A percentile compares a stretch with the other conserved stretches of the same genome.
These are phyloP conservation scores for Leiothrix lutea DNA, from an alignment of 2,113 vertebrate genomes.

Conservation along the genomic window DNA sequence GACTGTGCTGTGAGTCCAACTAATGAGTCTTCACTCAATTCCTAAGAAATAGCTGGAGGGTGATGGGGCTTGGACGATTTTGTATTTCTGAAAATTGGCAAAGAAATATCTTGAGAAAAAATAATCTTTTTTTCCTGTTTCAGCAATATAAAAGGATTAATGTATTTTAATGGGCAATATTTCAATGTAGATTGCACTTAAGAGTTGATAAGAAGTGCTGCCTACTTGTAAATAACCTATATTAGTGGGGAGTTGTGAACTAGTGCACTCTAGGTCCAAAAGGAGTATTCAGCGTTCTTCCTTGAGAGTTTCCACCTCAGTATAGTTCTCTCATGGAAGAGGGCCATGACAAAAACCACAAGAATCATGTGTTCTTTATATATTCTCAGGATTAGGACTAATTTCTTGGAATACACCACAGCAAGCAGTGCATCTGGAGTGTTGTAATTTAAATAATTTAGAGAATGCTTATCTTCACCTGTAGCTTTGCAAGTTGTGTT, in stretches of 20 bases:
- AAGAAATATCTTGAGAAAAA: neutral
- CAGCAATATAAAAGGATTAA: neutral
- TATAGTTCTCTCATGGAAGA: neutral
- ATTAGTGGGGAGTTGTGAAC: neutral
- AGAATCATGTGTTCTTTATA: neutral
- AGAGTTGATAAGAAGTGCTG: neutral
- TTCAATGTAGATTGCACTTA: neutral
- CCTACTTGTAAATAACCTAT: neutral
- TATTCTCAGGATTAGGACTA: neutral
- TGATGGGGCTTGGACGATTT: neutral
- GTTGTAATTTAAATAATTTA: neutral
- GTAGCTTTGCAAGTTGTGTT: neutral
- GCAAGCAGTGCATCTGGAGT: neutral
- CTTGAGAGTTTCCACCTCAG: neutral
- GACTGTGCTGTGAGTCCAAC: neutral
- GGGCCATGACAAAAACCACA: neutral
- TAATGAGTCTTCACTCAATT: neutral
- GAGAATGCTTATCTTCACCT: neutral
- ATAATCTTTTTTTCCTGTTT: neutral
- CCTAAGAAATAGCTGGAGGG: neutral
- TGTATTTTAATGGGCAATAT: neutral
- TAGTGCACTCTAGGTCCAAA: neutral
- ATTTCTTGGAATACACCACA: neutral
- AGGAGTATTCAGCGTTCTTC: fast-evolving
- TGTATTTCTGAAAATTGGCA: neutral